Percentiles rank a stretch among this genome's conserved stretches.
Evolutionary conservation across 2,113 vertebrate genomes (phyloP).

Genomic region (Rhinoptilus africanus): DNA sequence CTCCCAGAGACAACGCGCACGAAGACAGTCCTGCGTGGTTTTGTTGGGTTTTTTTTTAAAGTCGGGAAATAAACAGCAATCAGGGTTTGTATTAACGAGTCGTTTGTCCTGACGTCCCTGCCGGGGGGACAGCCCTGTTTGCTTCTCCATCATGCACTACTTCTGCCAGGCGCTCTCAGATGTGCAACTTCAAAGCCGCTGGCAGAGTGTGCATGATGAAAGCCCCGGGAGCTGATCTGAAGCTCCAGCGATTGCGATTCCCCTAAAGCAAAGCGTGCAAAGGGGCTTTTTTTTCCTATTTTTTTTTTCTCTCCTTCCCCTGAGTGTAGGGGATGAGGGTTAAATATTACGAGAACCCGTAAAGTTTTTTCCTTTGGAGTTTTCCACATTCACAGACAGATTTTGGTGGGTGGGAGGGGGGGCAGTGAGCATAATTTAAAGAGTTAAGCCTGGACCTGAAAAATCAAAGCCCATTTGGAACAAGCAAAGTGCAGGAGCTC

Average conservation of each 20-base stretch:
- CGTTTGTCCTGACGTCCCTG: neutral
- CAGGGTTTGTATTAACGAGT: neutral
- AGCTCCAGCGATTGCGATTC: neutral
- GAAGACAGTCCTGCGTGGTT: neutral
- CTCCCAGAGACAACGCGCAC: neutral
- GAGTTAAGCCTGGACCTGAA: neutral
- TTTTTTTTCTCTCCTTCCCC: neutral
- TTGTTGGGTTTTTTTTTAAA: neutral
- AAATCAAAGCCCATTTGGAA: neutral
- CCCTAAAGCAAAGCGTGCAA: neutral
- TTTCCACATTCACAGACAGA: neutral
- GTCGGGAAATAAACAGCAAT: neutral
- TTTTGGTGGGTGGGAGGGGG: neutral
- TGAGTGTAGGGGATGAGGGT: neutral
- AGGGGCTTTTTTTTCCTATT: neutral
- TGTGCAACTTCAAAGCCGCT: slow-evolving; percentile 33
- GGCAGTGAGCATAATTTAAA: neutral
- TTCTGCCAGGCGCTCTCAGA: slow-evolving; percentile 3
- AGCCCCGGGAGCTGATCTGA: slow-evolving; percentile 28
- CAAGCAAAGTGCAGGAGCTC: neutral
- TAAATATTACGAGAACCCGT: neutral
- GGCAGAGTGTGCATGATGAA: slow-evolving; percentile 43
- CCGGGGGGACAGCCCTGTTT: neutral
- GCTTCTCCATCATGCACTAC: neutral
- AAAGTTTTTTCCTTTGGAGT: neutral